Evolutionary conservation across 30 jellyfish, hydroid and myxozoan genomes (phyloP).

Genomic region (Hydractinia symbiolongicarpus): DNA sequence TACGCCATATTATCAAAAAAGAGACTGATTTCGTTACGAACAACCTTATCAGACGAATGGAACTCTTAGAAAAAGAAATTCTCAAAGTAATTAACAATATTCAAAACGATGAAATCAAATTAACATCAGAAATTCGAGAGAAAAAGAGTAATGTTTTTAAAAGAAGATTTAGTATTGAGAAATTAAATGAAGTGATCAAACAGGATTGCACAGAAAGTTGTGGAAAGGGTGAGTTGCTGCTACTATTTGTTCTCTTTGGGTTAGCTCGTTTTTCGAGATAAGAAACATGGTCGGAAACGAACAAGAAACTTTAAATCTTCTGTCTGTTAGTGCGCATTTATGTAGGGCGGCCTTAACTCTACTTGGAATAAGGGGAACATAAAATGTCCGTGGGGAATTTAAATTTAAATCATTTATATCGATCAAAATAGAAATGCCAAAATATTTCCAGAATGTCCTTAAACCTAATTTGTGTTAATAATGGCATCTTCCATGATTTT

Average conservation of each 20-base stretch:
- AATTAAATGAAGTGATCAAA: slow-evolving; percentile 24
- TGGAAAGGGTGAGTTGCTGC: slow-evolving; percentile 16
- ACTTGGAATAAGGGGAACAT: no score
- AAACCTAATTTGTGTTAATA: no score
- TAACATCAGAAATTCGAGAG: neutral
- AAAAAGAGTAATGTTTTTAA: slow-evolving; percentile 10
- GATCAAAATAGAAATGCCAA: no score
- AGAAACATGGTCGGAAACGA: no score
- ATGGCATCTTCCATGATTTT: no score
- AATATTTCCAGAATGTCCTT: no score
- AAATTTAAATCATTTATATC: no score
- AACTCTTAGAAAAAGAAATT: neutral
- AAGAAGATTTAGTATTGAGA: slow-evolving; percentile 1
- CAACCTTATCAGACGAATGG: neutral
- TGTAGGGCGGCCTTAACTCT: no score
- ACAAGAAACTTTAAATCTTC: no score
- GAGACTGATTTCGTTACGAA: neutral
- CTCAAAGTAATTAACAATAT: neutral
- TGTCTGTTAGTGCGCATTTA: no score
- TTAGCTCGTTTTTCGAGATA: neutral
- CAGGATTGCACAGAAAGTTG: slow-evolving; percentile 21
- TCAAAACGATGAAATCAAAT: neutral
- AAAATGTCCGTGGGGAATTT: no score
- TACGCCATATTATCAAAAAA: neutral
- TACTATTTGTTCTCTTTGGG: neutral